Evolutionary conservation across 2,113 vertebrate species (phyloP).

Genomic region (Columba livia): DNA sequence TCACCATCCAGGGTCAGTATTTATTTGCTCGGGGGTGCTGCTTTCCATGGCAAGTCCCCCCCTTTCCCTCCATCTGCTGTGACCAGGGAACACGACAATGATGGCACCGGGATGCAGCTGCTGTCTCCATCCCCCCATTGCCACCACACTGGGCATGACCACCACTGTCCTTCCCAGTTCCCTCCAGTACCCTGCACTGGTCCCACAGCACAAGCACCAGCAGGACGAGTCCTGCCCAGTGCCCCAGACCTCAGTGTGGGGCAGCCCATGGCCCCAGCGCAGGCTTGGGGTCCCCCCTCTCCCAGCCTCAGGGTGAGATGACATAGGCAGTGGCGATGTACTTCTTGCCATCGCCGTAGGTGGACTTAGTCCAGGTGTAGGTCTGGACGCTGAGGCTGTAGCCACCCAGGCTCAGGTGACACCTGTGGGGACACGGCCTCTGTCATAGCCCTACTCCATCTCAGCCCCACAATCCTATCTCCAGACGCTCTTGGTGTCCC

Average conservation of each 20-base stretch:
- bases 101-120: not conserved
- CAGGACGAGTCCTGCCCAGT: not conserved
- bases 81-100: rapidly evolving
- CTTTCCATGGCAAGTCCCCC: not conserved
- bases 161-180: not conserved
- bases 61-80: not conserved
- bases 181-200: not conserved
- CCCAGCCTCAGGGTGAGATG: slow-evolving; percentile 54
- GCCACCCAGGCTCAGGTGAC: slow-evolving; percentile 85
- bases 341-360: slow-evolving; percentile 82
- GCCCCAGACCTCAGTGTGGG: not conserved
- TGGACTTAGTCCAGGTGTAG: slow-evolving; percentile 87
- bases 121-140: not conserved
- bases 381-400: slow-evolving; percentile 84
- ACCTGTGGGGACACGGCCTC: slow-evolving; percentile 71
- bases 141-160: rapidly evolving
- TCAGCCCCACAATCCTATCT: rapidly evolving
- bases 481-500: rapidly evolving
- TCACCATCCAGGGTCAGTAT: not conserved
- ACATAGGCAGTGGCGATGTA: slow-evolving; percentile 88
- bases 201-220: not conserved
- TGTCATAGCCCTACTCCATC: not conserved
- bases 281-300: not conserved
- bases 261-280: not conserved
- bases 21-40: not conserved